A percentile compares a stretch with the other conserved stretches of the same genome.
These are phyloP conservation scores for Idaea biselata DNA, from an alignment of 2,888 invertebrate species.

Conservation along the genomic window DNA sequence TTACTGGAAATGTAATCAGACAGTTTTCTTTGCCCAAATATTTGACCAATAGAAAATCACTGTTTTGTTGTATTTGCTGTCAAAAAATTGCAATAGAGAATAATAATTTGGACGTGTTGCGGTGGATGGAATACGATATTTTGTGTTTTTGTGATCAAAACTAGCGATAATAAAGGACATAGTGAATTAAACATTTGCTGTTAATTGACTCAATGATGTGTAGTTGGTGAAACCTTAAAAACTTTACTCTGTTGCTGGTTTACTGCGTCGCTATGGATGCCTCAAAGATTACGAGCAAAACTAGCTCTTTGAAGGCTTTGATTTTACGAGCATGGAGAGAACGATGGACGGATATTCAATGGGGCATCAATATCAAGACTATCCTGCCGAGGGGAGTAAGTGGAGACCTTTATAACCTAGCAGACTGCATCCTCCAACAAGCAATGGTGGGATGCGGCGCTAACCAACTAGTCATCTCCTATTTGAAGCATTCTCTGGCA, in stretches of 20 bases:
- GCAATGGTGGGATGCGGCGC: conserved; percentile 96
- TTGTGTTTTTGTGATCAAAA: neutral
- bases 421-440: conserved; percentile 96
- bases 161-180: neutral
- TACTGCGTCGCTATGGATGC: conserved; percentile 79
- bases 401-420: conserved; percentile 95
- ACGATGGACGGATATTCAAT: conserved; percentile 96
- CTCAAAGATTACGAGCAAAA: conserved; percentile 90
- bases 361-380: conserved; percentile 98
- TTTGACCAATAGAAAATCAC: neutral
- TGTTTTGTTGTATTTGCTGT: neutral
- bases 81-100: neutral
- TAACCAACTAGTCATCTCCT: conserved; percentile 94
- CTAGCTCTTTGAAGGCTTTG: conserved; percentile 89
- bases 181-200: neutral
- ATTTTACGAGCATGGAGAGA: conserved; percentile 95
- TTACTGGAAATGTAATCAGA: neutral
- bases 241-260: neutral
- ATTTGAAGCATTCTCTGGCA: conserved; percentile 94
- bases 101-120: neutral
- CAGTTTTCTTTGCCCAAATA: neutral
- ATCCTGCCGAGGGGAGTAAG: conserved; percentile 93
- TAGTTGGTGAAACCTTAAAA: neutral
- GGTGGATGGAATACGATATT: neutral
- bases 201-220: neutral